phyloP scores from a whole-genome alignment of 2,113 vertebrate genomes.

The Neodon shergylaensis region DNA sequence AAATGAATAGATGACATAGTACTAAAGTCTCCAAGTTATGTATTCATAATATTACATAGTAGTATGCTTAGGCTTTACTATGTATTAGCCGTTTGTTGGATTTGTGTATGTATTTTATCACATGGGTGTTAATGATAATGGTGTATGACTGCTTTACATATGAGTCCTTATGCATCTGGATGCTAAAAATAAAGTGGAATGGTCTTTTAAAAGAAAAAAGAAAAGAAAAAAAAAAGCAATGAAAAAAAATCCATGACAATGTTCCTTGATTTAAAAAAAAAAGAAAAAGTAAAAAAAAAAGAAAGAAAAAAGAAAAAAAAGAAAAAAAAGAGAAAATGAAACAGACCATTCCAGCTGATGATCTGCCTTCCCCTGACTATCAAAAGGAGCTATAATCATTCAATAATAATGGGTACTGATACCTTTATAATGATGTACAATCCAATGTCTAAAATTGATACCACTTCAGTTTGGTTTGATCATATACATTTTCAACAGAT shows the following conservation, averaged over 20 bases:
- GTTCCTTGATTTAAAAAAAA: constrained; percentile 80
- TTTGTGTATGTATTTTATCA: constrained; percentile 99
- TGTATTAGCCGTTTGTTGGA: constrained; percentile 93
- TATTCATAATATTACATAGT: constrained; percentile 92
- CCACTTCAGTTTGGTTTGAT: constrained; percentile 78
- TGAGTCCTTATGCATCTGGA: constrained; percentile 93
- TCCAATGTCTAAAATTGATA: constrained; percentile 77
- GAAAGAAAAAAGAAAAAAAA: constrained; percentile 36
- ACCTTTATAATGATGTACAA: constrained; percentile 79
- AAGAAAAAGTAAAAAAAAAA: constrained; percentile 70
- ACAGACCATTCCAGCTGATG: constrained; percentile 92
- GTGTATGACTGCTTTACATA: constrained; percentile 97
- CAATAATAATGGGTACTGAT: constrained; percentile 73
- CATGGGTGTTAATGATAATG: constrained; percentile 95
- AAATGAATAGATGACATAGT: constrained; percentile 89
- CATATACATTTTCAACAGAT: constrained; percentile 75
- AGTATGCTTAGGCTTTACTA: constrained; percentile 94
- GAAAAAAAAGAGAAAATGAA: constrained; percentile 77
- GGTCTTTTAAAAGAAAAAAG: constrained; percentile 90
- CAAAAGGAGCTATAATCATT: constrained; percentile 93
- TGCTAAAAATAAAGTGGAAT: constrained; percentile 98
- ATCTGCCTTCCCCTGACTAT: constrained; percentile 86
- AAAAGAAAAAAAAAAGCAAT: constrained; percentile 48
- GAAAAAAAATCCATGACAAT: constrained; percentile 74
- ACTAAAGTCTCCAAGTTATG: constrained; percentile 88